phyloP scores from a whole-genome alignment of 2,113 vertebrate species.

The Phrynosoma platyrhinos region DNA sequence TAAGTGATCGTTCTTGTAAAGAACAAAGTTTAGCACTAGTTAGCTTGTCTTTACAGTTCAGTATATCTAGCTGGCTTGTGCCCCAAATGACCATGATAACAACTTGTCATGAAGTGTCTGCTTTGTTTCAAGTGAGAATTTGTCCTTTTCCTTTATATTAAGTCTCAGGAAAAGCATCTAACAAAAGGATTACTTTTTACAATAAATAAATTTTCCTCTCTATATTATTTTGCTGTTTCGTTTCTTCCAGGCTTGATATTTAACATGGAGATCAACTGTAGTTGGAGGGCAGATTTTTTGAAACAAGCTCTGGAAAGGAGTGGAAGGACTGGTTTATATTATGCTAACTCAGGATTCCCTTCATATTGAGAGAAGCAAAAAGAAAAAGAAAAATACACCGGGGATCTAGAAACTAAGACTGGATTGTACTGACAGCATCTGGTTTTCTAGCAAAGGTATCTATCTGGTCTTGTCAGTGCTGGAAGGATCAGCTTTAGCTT shows the following conservation, averaged over 20 bases:
- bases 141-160: slow-evolving; percentile 21
- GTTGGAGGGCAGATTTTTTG: slow-evolving; percentile 27
- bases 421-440: slow-evolving; percentile 6
- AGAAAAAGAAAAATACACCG: background rate
- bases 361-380: background rate
- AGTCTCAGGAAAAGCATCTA: background rate
- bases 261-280: slow-evolving; percentile 23
- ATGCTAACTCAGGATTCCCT: slow-evolving; percentile 9
- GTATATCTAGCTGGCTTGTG: background rate
- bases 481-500: background rate
- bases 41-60: background rate
- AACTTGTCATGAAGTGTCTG: background rate
- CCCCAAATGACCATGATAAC: background rate
- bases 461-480: background rate
- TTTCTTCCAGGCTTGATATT: background rate
- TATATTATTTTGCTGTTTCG: background rate
- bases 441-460: slow-evolving; percentile 18
- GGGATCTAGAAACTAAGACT: background rate
- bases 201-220: background rate
- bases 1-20: background rate
- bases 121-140: background rate
- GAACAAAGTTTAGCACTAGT: background rate
- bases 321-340: background rate
- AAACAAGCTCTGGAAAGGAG: slow-evolving; percentile 22
- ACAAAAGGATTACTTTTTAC: background rate